These are phyloP conservation scores for Coluber constrictor DNA, from an alignment of 2,797 vertebrate genomes.

Conservation along the genomic window DNA sequence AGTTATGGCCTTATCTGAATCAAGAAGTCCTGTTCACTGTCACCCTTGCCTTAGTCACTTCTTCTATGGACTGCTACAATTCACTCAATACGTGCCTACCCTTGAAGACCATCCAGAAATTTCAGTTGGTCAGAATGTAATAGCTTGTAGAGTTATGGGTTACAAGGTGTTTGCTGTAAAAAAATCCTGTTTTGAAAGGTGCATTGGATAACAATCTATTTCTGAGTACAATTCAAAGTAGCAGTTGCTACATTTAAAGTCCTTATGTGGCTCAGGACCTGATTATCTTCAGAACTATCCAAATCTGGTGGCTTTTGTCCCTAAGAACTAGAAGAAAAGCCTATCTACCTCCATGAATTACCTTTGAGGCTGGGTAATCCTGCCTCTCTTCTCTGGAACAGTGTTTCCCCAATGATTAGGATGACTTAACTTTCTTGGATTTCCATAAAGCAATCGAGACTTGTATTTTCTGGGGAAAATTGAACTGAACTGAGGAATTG, in stretches of 20 bases:
- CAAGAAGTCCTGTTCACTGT: background rate
- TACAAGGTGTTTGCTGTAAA: background rate
- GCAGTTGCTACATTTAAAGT: background rate
- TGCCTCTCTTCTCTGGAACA: background rate
- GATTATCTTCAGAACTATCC: background rate
- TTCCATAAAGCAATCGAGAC: background rate
- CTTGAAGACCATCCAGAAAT: background rate
- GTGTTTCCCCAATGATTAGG: background rate
- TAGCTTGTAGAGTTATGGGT: background rate
- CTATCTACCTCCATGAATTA: background rate
- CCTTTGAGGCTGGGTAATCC: background rate
- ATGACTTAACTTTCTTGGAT: background rate
- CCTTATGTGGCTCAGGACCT: background rate
- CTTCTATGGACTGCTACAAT: background rate
- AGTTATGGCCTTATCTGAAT: background rate
- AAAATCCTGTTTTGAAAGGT: background rate
- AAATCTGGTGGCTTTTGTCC: background rate
- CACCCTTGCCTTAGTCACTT: background rate
- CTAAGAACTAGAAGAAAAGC: background rate
- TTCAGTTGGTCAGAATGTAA: background rate
- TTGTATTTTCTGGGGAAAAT: too few relatives aligned
- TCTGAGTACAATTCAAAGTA: background rate
- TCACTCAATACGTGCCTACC: background rate
- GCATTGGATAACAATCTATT: background rate
- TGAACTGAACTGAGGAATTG: too few relatives aligned